These are phyloP conservation scores for Potorous gilbertii DNA, from an alignment of 2,797 vertebrate genomes.

Conservation along the genomic window DNA sequence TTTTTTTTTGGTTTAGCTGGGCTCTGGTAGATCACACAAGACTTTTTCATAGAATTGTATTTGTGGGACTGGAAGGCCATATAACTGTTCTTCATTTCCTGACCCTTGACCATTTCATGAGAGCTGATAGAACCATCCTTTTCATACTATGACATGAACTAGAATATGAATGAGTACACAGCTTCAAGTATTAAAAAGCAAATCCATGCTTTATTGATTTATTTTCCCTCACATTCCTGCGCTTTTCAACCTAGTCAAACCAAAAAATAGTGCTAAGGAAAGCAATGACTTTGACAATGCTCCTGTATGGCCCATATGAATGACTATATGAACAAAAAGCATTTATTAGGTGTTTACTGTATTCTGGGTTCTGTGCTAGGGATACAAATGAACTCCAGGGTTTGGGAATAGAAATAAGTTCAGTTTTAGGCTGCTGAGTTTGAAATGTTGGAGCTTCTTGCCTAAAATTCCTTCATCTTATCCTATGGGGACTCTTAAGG, in stretches of 20 bases:
- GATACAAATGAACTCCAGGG: neutral
- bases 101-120: neutral
- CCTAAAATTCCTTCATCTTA: neutral
- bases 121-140: neutral
- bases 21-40: constrained; percentile 34
- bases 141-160: neutral
- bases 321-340: neutral
- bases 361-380: neutral
- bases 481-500: neutral
- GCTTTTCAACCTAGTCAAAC: neutral
- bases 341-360: neutral
- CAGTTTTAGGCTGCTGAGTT: neutral
- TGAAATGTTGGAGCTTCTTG: neutral
- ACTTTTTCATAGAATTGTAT: neutral
- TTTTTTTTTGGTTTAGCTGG: constrained; percentile 20
- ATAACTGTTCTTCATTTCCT: neutral
- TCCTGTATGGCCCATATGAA: neutral
- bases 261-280: neutral
- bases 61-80: neutral
- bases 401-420: neutral
- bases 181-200: neutral
- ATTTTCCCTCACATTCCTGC: neutral
- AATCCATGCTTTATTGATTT: neutral
- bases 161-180: neutral
- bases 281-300: neutral